These are phyloP conservation scores for Dendrocopos noguchii DNA, from an alignment of 2,113 vertebrate genomes.

Conservation along the genomic window DNA sequence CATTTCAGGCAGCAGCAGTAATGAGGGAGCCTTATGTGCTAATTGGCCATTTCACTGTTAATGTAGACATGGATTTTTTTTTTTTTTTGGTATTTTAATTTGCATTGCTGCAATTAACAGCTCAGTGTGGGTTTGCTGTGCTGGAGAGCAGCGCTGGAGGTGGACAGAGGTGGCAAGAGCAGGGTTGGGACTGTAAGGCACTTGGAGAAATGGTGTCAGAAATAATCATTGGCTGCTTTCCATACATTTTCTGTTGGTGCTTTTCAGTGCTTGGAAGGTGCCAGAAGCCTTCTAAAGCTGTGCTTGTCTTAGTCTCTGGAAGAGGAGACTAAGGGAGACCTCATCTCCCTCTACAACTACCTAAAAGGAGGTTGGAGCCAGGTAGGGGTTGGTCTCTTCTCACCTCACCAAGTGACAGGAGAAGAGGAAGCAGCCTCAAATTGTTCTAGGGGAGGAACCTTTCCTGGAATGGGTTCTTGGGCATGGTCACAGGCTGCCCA, in stretches of 20 bases:
- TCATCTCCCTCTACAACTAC: too few species aligned
- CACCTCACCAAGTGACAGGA: too few species aligned
- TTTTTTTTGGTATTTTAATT: conserved; percentile 72
- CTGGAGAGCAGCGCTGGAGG: conserved; percentile 2
- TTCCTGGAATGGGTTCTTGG: too few species aligned
- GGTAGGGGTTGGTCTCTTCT: too few species aligned
- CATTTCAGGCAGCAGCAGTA: conserved; percentile 32
- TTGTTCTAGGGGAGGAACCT: too few species aligned
- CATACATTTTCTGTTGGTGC: background rate
- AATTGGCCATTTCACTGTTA: conserved; percentile 72
- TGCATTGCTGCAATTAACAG: conserved; percentile 64
- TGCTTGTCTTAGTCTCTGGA: too few species aligned
- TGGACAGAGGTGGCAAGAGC: background rate
- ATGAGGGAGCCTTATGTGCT: conserved; percentile 54
- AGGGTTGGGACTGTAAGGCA: background rate
- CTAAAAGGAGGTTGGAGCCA: too few species aligned
- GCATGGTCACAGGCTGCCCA: too few species aligned
- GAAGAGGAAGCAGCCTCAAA: too few species aligned
- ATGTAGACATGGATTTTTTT: conserved; percentile 22
- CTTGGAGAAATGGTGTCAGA: background rate
- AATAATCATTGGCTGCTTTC: background rate
- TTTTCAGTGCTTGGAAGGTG: background rate
- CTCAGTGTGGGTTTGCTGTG: conserved; percentile 40
- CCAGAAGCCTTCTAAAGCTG: background rate
- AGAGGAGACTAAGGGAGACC: too few species aligned